Base-by-base conservation (phyloP, 2,797 vertebrate genomes). In the Neomorphus geoffroyi region DNA sequence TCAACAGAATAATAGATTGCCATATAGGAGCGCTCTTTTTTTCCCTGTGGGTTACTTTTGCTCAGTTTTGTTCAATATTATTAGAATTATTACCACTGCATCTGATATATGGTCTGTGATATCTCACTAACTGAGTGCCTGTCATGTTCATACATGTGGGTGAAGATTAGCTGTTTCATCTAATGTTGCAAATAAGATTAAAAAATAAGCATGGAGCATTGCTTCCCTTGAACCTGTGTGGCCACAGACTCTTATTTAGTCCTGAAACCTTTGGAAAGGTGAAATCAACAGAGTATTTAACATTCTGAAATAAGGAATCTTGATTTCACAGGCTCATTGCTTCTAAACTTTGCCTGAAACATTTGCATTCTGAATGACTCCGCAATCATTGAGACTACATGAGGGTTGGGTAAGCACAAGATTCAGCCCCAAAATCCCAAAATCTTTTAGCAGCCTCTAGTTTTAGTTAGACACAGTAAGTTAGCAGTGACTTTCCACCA, bases 1-100 rank as follows among this genome's bases (percentile, higher is more conserved):
- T 84, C 70, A 90, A 77, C 71, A 87, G 71, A 92, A 80, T 85
- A 92, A 67, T 67, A 79, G 56, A 88, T 81, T 77, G 39, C 32
- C 67, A 33, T 7, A 32, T 46, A 57, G 6, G 32, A 54, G 7
- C 11, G n/a, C n/a, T n/a, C 45, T 53, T 33, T 58, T 60, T 71
- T 46, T 27, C 23, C 18, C 62, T 14, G 23, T 3, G 8, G 32
- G 24, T 81, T 95, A 88, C 80, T 92, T 94, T 88, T 56, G 22
- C 60, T 88, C 17, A 39, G 70, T 83, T 81, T 82, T 88, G 24
- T 81, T 91, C 89, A 90, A 41, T 66, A 35, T 79, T 86, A 60
- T 58, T 78, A 65, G 32, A 72, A 90, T 37, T 81, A 60, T 50
- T 84, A 64, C 32, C 16, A 9, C 33, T 77, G 27, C 27, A 45